Evolutionary conservation across 2,113 vertebrate species (phyloP).

Genomic region (Globicephala melas): DNA sequence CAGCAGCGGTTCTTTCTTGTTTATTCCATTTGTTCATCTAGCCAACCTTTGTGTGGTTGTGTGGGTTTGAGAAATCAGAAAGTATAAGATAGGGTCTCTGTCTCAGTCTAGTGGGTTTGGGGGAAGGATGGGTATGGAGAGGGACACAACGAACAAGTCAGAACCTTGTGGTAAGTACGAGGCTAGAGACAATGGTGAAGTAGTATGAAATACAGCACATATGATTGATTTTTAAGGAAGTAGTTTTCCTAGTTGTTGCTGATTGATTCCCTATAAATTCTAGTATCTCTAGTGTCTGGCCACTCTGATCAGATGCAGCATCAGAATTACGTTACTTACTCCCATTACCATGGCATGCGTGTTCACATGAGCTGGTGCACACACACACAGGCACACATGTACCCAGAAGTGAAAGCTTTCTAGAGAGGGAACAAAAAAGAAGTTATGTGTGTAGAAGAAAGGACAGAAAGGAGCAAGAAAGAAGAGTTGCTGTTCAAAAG

Average conservation of each 20-base stretch:
- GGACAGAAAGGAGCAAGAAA: not conserved
- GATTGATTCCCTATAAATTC: not conserved
- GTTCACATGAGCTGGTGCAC: not conserved
- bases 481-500: not conserved
- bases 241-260: not conserved
- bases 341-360: fast-evolving
- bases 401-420: not conserved
- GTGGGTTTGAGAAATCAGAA: not conserved
- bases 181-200: not conserved
- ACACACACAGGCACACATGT: no score
- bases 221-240: not conserved
- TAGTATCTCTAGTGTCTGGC: not conserved
- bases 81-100: not conserved
- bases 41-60: not conserved
- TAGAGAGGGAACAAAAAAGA: not conserved
- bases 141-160: not conserved
- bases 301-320: not conserved
- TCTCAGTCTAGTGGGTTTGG: not conserved
- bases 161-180: not conserved
- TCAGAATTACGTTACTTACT: not conserved
- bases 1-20: not conserved
- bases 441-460: not conserved
- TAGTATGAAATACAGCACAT: not conserved
- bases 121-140: not conserved
- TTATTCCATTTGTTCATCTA: not conserved